Conservation (phyloP, 2,113 vertebrate species). For the Peromyscus leucopus region DNA sequence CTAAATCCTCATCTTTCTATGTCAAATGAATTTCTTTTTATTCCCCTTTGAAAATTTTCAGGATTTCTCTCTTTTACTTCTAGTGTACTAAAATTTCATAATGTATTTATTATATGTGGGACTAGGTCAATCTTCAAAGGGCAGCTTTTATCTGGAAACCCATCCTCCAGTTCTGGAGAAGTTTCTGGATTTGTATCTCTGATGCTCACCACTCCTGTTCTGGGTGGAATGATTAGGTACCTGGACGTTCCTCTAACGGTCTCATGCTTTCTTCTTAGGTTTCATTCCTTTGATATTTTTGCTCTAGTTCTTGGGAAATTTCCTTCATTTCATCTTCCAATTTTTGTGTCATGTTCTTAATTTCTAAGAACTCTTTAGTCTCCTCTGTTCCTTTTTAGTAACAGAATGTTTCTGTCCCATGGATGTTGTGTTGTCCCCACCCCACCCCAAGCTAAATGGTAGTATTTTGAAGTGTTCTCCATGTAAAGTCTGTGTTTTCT, state of each 20-base stretch:
- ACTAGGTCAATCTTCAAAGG: background rate
- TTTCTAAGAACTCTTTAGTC: background rate
- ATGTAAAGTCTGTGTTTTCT: background rate
- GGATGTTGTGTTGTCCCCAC: background rate
- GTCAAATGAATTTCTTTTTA: background rate
- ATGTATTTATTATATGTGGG: background rate
- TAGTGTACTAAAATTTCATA: background rate
- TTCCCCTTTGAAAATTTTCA: background rate
- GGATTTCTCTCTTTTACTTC: background rate
- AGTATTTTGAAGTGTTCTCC: background rate
- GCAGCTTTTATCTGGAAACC: background rate
- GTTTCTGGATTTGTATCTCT: background rate
- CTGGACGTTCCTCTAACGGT: background rate
- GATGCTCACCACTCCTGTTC: background rate
- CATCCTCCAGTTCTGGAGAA: background rate
- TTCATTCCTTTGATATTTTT: background rate
- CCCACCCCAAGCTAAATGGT: background rate
- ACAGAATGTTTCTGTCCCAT: background rate
- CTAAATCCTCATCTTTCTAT: background rate
- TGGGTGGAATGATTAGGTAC: background rate
- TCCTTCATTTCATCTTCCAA: background rate
- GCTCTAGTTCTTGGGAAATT: background rate
- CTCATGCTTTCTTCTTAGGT: background rate
- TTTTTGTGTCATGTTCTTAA: background rate
- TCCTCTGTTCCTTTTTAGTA: background rate